phyloP scores from a whole-genome alignment of 1,140 invertebrate genomes.

The Aphaenogaster floridana region DNA sequence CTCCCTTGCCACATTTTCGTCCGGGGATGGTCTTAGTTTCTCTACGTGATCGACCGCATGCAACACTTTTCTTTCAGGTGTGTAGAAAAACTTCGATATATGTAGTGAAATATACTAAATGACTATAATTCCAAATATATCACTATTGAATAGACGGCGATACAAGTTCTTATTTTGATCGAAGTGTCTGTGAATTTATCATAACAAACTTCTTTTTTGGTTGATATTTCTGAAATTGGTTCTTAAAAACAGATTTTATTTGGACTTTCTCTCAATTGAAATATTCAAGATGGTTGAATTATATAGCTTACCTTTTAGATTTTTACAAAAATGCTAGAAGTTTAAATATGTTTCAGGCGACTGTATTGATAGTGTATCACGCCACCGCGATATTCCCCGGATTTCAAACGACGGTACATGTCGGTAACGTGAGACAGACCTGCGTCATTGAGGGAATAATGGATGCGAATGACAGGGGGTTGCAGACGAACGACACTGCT shows the following conservation, averaged over 20 bases:
- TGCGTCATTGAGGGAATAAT: constrained; percentile 93
- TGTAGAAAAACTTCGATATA: constrained; percentile 34
- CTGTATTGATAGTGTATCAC: constrained; percentile 95
- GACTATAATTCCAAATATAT: not conserved
- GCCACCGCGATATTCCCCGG: constrained; percentile 94
- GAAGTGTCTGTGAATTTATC: not conserved
- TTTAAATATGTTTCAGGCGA: constrained; percentile 89
- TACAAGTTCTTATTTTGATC: constrained; percentile 14
- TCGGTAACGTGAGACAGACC: constrained; percentile 98
- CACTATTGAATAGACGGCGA: not conserved
- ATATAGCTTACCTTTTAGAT: constrained; percentile 53
- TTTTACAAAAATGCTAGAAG: not conserved
- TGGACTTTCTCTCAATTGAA: constrained; percentile 18
- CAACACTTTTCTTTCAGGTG: constrained; percentile 93
- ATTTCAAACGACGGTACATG: constrained; percentile 97
- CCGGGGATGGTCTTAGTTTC: constrained; percentile 94
- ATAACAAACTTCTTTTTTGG: not conserved
- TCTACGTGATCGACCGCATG: constrained; percentile 87
- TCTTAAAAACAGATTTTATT: not conserved
- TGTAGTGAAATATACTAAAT: not conserved
- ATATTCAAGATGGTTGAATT: not conserved
- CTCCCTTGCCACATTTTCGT: constrained; percentile 89
- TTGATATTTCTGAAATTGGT: not conserved
- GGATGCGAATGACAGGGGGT: constrained; percentile 86
- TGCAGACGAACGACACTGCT: constrained; percentile 94